Conservation (phyloP, 2,797 vertebrate species). For the Karalla daura region DNA sequence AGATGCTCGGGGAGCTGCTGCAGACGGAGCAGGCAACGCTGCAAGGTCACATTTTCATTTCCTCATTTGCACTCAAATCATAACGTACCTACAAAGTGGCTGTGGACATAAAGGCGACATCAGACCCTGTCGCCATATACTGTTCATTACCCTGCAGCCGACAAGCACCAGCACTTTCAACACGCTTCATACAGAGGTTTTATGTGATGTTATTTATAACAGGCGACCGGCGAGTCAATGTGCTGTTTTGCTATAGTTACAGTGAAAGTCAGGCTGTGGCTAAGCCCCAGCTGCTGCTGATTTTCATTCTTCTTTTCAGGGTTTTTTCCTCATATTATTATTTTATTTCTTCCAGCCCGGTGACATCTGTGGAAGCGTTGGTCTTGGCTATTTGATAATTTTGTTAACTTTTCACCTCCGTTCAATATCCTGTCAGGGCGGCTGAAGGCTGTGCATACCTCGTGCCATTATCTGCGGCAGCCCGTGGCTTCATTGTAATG, state of each 20-base stretch:
- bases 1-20: constrained; percentile 59
- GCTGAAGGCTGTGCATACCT: constrained; percentile 64
- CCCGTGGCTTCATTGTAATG: constrained; percentile 80
- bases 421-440: constrained; percentile 72
- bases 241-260: constrained; percentile 1
- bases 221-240: too few species aligned
- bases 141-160: neutral
- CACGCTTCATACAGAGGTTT: neutral
- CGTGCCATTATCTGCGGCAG: constrained; percentile 74
- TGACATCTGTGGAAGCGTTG: constrained; percentile 53
- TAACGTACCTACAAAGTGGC: constrained; percentile 1
- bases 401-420: constrained; percentile 79
- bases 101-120: constrained; percentile 3
- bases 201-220: too few species aligned
- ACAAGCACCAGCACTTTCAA: neutral
- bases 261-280: neutral
- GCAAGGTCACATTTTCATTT: constrained; percentile 35
- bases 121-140: neutral
- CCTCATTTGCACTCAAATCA: constrained; percentile 10
- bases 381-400: constrained; percentile 67
- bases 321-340: constrained; percentile 29
- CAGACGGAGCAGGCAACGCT: constrained; percentile 35
- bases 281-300: neutral
- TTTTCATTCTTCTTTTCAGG: neutral
- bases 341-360: constrained; percentile 34